A percentile compares a stretch with the other conserved stretches of the same genome.
These are phyloP conservation scores for Agrotis puta DNA, from an alignment of 2,888 invertebrate species.

Conservation along the genomic window DNA sequence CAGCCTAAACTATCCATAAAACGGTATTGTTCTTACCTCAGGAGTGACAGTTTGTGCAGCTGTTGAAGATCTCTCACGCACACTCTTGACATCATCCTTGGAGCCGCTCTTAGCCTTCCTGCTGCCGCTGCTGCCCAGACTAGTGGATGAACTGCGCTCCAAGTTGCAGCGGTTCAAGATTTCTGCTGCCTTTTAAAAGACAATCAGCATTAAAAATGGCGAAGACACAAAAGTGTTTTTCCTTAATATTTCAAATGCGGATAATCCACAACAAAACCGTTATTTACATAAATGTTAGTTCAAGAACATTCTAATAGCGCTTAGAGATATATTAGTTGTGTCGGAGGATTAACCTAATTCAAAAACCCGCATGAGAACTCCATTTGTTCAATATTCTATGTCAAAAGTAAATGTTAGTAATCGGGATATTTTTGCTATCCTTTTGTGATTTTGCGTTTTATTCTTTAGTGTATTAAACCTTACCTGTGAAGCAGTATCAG, in stretches of 20 bases:
- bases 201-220: neutral
- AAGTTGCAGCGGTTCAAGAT: conserved; percentile 92
- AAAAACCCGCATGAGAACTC: conserved; percentile 1
- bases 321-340: neutral
- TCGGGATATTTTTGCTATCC: neutral
- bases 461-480: neutral
- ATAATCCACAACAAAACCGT: neutral
- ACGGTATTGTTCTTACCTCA: conserved; percentile 72
- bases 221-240: neutral
- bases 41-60: conserved; percentile 84
- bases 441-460: neutral
- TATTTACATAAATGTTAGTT: neutral
- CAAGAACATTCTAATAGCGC: neutral
- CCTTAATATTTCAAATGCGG: neutral
- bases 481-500: conserved; percentile 91
- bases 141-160: conserved; percentile 89
- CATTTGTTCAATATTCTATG: conserved; percentile 18
- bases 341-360: neutral
- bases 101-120: conserved; percentile 76
- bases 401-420: neutral
- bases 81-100: conserved; percentile 79
- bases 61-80: conserved; percentile 68
- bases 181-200: conserved; percentile 91
- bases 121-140: conserved; percentile 86
- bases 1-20: no score